Base-by-base conservation (phyloP, 2,888 invertebrate genomes). In the Polymixis lichenea region DNA sequence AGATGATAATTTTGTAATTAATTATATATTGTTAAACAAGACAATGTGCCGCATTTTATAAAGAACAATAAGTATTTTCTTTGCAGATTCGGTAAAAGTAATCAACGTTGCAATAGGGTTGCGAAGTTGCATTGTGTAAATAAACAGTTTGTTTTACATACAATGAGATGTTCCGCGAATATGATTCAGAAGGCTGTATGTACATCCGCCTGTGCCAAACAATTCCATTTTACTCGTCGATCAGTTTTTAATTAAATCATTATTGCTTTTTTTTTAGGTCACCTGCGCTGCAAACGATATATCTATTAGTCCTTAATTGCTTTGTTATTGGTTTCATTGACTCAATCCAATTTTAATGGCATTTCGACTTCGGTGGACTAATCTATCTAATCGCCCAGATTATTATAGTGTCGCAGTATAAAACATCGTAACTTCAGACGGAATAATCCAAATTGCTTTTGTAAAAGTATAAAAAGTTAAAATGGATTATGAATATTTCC, bases 61-160 rank as follows among this genome's bases (percentile, higher is more conserved):
- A 62, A 49, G 38, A 81, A 81, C 79, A 78, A 78, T 74, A 46
- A 62, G 72, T 77, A 73, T 72, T 78, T 71, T 77, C 38, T 75
- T 69, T 62, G 72, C 75, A 85, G 80, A 90, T 90, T 89, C 83
- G 88, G 85, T 88, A 90, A 91, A 89, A 91, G 88, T 88, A 79
- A 89, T 87, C 83, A 89, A 69, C 46, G 80, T 69, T 79, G 77
- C 83, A 85, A 86, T 82, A 66, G 66, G 68, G 71, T 91, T 92
- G 82, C 89, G 79, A 87, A 90, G 89, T 85, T 85, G 82, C 85
- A 90, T 90, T 88, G 87, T 87, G 78, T 89, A 87, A 87, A 73
- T 67, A 84, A 73, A 82, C 78, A 75, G 87, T 90, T 91, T 92
- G 92, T 93, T 95, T 94, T 91, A 91, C 93, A 94, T 93, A 95